Evolutionary conservation across 2,113 vertebrate genomes (phyloP).

Genomic region (Anarhynchus alexandrinus): DNA sequence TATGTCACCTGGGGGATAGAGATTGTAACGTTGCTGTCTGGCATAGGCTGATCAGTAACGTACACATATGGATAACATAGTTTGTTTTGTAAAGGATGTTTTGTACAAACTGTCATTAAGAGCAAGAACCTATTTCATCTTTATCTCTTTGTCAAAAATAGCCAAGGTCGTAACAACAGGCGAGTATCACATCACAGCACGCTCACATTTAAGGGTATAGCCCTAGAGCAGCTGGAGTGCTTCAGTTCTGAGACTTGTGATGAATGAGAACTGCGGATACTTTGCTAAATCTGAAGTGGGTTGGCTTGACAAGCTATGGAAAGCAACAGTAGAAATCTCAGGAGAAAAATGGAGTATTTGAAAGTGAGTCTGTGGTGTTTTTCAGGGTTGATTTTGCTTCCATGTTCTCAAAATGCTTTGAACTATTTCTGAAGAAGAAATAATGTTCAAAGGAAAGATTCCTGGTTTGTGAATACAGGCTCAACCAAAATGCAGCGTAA

Average conservation of each 20-base stretch:
- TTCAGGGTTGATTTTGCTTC: conserved; percentile 14
- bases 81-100: not conserved
- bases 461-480: not conserved
- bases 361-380: not conserved
- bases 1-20: not conserved
- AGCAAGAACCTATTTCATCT: conserved; percentile 36
- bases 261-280: not conserved
- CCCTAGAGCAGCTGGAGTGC: conserved; percentile 30
- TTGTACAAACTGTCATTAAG: conserved; percentile 24
- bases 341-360: not conserved
- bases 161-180: conserved; percentile 22
- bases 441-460: not conserved
- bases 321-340: not conserved
- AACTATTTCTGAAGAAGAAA: conserved; percentile 10
- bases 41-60: not conserved
- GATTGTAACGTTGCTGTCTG: not conserved
- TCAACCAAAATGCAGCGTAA: not conserved
- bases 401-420: conserved; percentile 5
- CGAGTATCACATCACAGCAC: conserved; percentile 1
- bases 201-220: conserved; percentile 8
- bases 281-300: not conserved
- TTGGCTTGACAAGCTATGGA: not conserved
- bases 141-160: conserved; percentile 30
- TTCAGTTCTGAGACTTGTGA: not conserved
- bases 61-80: not conserved